These are phyloP conservation scores for Spinus pinus DNA, from an alignment of 2,797 vertebrate species.

Conservation along the genomic window DNA sequence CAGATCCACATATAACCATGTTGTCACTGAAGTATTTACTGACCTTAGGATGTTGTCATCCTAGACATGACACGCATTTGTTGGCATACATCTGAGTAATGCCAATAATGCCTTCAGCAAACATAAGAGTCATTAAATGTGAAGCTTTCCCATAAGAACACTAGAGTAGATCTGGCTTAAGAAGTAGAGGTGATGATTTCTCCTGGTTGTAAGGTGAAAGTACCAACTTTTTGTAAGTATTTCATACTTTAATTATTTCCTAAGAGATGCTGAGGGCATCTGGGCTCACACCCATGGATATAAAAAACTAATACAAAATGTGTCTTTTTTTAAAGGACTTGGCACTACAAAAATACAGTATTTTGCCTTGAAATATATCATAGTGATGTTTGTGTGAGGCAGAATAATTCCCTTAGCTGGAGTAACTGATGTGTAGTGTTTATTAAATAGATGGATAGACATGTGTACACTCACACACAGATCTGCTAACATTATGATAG, in stretches of 20 bases:
- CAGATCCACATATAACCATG: background rate
- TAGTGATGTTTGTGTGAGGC: background rate
- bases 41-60: background rate
- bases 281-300: background rate
- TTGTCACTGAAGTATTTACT: background rate
- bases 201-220: background rate
- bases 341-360: background rate
- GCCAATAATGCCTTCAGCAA: background rate
- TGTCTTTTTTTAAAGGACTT: background rate
- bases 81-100: background rate
- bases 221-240: background rate
- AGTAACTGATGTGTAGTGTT: background rate
- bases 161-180: background rate
- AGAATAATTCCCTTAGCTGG: constrained; percentile 1
- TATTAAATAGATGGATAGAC: constrained; percentile 10
- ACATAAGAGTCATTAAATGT: background rate
- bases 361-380: constrained; percentile 34
- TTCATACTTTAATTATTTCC: background rate
- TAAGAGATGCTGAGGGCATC: background rate
- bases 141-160: background rate
- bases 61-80: background rate
- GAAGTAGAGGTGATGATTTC: background rate
- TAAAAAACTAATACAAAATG: background rate
- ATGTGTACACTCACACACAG: background rate
- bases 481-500: background rate